These are phyloP conservation scores for Metridium senile DNA, from an alignment of 92 coral and sea anemone species.

Conservation along the genomic window DNA sequence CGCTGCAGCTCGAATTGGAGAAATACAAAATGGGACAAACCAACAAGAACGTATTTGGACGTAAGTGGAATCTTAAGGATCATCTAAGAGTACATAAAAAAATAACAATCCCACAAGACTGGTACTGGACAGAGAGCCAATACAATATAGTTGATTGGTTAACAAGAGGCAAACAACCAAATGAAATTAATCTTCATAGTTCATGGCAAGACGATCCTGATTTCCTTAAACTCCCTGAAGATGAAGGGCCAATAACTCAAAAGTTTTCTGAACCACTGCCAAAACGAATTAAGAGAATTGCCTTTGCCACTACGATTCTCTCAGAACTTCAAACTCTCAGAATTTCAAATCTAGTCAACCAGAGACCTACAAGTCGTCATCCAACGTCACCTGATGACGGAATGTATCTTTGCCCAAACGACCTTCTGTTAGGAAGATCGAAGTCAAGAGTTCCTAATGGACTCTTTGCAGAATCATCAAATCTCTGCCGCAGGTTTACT, in stretches of 20 bases:
- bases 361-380: not conserved
- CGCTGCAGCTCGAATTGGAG: conserved; percentile 46
- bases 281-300: too few relatives aligned
- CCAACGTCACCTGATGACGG: not conserved
- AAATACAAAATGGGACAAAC: conserved; percentile 12
- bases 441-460: not conserved
- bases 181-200: conserved; percentile 39
- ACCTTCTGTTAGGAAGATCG: not conserved
- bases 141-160: conserved; percentile 63
- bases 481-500: not conserved
- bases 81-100: too few relatives aligned
- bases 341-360: not conserved
- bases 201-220: conserved; percentile 59
- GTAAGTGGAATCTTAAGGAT: too few relatives aligned
- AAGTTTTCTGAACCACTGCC: not conserved
- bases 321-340: too few relatives aligned
- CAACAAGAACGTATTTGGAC: too few relatives aligned
- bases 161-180: conserved; percentile 63
- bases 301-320: not conserved
- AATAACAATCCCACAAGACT: conserved; percentile 27
- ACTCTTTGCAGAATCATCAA: not conserved
- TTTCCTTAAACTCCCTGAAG: conserved; percentile 46
- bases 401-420: not conserved
- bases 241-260: conserved; percentile 46
- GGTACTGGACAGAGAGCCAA: conserved; percentile 67